Evolutionary conservation across 2,113 vertebrate genomes (phyloP).

Genomic region (Tursiops truncatus): DNA sequence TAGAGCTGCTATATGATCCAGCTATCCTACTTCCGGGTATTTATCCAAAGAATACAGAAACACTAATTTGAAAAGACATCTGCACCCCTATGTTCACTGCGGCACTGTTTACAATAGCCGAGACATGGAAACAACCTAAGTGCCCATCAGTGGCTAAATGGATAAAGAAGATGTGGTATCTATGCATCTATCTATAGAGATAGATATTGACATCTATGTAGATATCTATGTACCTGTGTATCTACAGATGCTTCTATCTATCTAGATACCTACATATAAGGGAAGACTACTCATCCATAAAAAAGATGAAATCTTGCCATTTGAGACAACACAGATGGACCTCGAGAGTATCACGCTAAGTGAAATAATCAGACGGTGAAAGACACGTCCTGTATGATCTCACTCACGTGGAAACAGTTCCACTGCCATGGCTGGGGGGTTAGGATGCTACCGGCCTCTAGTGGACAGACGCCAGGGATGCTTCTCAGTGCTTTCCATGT

Average conservation of each 20-base stretch:
- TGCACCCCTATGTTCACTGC: not conserved
- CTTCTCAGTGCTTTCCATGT: fast-evolving
- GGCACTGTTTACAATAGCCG: not conserved
- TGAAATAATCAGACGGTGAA: not conserved
- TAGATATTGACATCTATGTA: not conserved
- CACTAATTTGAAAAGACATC: not conserved
- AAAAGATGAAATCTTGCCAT: not conserved
- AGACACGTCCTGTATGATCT: not conserved
- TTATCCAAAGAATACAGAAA: not conserved
- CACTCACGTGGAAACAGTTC: no score
- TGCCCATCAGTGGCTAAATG: not conserved
- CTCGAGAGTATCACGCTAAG: not conserved
- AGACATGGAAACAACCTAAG: not conserved
- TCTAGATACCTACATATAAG: not conserved
- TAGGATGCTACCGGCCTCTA: fast-evolving
- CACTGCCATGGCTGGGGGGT: fast-evolving
- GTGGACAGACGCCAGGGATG: not conserved
- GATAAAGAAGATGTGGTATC: not conserved
- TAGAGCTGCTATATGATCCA: not conserved
- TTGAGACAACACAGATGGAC: not conserved
- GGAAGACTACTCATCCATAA: not conserved
- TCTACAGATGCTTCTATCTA: not conserved
- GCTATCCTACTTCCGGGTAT: not conserved
- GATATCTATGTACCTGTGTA: not conserved
- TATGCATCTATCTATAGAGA: not conserved